Percentiles rank a stretch among this genome's conserved stretches.
Evolutionary conservation across 2,888 invertebrate species (phyloP).

Genomic region (Melieria omissa): DNA sequence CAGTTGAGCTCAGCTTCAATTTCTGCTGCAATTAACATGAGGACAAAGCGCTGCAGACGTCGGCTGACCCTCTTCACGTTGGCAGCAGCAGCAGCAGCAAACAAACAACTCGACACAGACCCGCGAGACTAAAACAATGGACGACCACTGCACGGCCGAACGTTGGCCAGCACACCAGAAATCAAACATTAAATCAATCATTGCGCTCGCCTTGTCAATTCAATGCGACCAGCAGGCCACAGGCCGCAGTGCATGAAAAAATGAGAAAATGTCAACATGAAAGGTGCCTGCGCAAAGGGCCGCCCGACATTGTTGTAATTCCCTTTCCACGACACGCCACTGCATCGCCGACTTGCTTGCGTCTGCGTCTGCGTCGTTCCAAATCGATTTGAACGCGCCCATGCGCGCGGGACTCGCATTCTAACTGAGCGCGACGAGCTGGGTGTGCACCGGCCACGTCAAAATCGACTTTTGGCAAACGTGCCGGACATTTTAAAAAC

Average conservation of each 20-base stretch:
- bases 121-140: too few relatives aligned
- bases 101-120: constrained; percentile 45
- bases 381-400: too few relatives aligned
- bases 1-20: not conserved
- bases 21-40: not conserved
- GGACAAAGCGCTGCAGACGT: not conserved
- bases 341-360: too few relatives aligned
- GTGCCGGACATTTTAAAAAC: too few relatives aligned
- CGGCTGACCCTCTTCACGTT: constrained; percentile 39
- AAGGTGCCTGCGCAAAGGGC: constrained; percentile 54
- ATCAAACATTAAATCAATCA: constrained; percentile 59
- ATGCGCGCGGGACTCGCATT: too few relatives aligned
- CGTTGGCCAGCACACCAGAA: constrained; percentile 21
- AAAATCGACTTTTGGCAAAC: not conserved
- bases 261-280: constrained; percentile 55
- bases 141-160: too few relatives aligned
- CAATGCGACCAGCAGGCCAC: constrained; percentile 23
- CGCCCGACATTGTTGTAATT: constrained; percentile 42
- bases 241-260: not conserved
- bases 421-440: too few relatives aligned
- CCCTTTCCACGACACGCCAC: not conserved
- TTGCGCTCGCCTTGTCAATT: constrained; percentile 56
- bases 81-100: constrained; percentile 38
- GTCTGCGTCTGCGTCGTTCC: too few relatives aligned
- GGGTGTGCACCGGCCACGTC: too few relatives aligned